Evolutionary conservation across 2,113 vertebrate genomes (phyloP), one percentile per base, ranked within the genome.

Genomic region (Nothoprocta pentlandii): DNA sequence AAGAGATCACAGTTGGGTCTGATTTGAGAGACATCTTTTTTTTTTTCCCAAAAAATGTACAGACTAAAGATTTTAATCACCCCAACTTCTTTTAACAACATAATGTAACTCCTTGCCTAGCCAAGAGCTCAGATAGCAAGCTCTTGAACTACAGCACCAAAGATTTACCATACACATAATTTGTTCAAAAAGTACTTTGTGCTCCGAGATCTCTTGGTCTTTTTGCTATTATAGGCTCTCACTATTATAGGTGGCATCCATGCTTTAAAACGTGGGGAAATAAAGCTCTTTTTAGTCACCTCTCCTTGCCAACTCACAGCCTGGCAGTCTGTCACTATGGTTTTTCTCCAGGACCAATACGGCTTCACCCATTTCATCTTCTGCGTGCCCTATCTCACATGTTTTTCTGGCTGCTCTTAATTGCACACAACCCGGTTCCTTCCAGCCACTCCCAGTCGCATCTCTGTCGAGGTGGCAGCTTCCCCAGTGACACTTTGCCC

Each of bases 361-460:
- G 79, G 89, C 75, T 89, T 93, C 44, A 77, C 23, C 10, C 30
- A 70, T 89, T 94, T 78, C 74, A 64, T 68, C 63, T 87, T 46
- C 44, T 44, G 7, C 4, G 3, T 15, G 34, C 53, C 47, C 28
- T 30, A 68, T 59, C 66, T 53, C 83, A 73, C 70, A 49, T 66
- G 87, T 92, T 94, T 84, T 94, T 88, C 94, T 61, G 79, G 79
- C 68, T 71, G 32, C 28, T 67, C 67, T 61, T 74, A 90, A 71
- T 51, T 91, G 32, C 68, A 85, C 46, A 80, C 28, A 71, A 78
- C 46, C 4, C 1, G 14, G 71, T n/a, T 15, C 80, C 86, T 94
- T 94, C 78, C 82, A 73, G 84, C 17, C 28, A 53, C 87, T 94
- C 89, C 61, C 78, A 96, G 82, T 82, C 71, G 19, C 46, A 54